Conservation (phyloP, 1,140 invertebrate genomes). For the Brachionus paranguensis region DNA sequence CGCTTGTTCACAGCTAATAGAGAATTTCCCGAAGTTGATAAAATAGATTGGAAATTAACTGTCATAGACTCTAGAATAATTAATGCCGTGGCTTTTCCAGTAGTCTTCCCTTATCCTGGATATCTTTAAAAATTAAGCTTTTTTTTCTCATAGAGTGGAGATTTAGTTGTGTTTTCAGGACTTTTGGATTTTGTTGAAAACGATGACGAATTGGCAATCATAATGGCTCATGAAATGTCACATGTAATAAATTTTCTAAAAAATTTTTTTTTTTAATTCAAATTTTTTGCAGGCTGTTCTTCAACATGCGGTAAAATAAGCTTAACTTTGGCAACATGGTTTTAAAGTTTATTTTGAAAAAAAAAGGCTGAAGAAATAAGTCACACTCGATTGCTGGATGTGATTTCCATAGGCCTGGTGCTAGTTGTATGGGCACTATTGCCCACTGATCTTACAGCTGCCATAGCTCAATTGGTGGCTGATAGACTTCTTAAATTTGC, state of each 20-base stretch:
- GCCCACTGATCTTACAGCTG: constrained; percentile 9
- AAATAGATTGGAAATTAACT: constrained; percentile 58
- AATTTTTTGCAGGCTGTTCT: neutral
- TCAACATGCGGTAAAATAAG: constrained; percentile 1
- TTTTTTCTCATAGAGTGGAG: constrained; percentile 56
- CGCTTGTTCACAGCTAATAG: constrained; percentile 57
- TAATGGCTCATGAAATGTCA: constrained; percentile 65
- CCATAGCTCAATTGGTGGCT: neutral
- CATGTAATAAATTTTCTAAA: constrained; percentile 51
- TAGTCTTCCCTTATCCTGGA: constrained; percentile 43
- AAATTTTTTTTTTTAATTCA: neutral
- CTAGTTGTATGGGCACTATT: constrained; percentile 19
- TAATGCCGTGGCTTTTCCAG: constrained; percentile 61
- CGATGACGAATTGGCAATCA: constrained; percentile 62
- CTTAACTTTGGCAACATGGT: neutral
- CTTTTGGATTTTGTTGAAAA: constrained; percentile 59
- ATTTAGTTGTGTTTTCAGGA: constrained; percentile 63
- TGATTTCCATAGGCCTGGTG: neutral
- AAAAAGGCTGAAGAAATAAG: constrained; percentile 39
- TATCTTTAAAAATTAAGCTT: neutral
- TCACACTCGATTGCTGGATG: neutral
- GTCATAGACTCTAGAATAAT: constrained; percentile 54
- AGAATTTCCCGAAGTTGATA: constrained; percentile 54
- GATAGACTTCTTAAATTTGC: constrained; percentile 47
- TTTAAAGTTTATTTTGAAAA: neutral